Percentiles rank a stretch among this genome's conserved stretches.
Evolutionary conservation across 2,113 vertebrate species (phyloP).

Genomic region (Gallinago media): DNA sequence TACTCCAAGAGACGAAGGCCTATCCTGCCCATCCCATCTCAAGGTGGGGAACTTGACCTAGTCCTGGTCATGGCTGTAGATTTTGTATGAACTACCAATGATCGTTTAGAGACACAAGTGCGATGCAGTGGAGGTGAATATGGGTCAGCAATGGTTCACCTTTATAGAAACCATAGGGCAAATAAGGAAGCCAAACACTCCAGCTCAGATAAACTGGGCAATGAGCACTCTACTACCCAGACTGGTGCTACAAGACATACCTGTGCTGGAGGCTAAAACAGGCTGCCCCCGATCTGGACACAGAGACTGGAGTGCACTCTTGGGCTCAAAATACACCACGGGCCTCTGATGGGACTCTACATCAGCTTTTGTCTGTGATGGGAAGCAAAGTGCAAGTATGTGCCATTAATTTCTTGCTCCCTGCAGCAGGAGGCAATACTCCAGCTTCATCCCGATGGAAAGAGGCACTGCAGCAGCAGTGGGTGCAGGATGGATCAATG

Average conservation of each 20-base stretch:
- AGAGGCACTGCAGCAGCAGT: neutral
- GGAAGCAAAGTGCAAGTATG: neutral
- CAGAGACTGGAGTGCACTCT: neutral
- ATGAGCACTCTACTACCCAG: neutral
- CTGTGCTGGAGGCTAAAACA: neutral
- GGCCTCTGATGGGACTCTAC: neutral
- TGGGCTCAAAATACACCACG: neutral
- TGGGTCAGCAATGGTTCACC: neutral
- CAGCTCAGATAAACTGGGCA: neutral
- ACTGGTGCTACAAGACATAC: neutral
- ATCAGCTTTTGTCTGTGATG: neutral
- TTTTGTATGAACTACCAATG: neutral
- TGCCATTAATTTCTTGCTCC: neutral
- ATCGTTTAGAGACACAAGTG: neutral
- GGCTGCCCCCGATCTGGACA: neutral
- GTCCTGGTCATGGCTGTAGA: neutral
- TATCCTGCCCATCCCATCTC: neutral
- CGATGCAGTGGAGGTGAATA: neutral
- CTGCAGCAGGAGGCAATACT: neutral
- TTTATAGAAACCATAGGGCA: neutral
- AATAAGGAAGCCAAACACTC: neutral
- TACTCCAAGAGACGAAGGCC: neutral
- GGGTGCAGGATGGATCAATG: neutral
- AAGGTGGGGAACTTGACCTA: neutral
- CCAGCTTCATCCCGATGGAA: rapidly evolving